Percentiles rank a stretch among this genome's conserved stretches.
Conservation (phyloP, 1,140 invertebrate genomes). For the Achroia grisella region DNA sequence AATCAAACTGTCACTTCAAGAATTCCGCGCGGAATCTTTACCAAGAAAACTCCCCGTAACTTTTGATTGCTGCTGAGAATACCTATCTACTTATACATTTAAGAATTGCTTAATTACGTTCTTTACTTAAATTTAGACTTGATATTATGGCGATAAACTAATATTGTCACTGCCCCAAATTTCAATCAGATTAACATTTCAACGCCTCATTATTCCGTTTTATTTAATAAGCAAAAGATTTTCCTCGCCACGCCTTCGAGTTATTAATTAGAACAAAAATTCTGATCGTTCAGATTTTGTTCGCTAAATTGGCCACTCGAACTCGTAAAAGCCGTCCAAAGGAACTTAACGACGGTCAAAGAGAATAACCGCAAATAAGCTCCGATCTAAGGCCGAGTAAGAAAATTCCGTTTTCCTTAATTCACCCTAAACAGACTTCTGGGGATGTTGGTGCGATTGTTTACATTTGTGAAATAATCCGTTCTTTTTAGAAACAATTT, state of each 20-base stretch:
- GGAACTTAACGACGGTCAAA: slow-evolving; percentile 72
- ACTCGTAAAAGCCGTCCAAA: slow-evolving; percentile 69
- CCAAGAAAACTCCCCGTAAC: slow-evolving; percentile 61
- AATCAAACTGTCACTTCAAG: slow-evolving; percentile 72
- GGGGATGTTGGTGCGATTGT: slow-evolving; percentile 44
- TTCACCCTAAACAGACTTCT: slow-evolving; percentile 62
- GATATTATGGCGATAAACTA: neutral
- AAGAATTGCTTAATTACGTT: slow-evolving; percentile 59
- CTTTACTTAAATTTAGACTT: slow-evolving; percentile 14
- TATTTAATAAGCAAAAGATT: slow-evolving; percentile 53
- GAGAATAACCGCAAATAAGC: slow-evolving; percentile 73
- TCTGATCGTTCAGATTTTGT: slow-evolving; percentile 68
- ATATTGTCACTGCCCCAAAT: slow-evolving; percentile 9
- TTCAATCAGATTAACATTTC: slow-evolving; percentile 33
- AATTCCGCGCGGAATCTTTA: slow-evolving; percentile 66
- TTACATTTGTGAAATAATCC: slow-evolving; percentile 56
- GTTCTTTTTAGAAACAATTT: slow-evolving; percentile 19
- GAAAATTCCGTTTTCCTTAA: slow-evolving; percentile 67
- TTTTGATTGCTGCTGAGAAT: slow-evolving; percentile 66
- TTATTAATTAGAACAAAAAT: slow-evolving; percentile 72
- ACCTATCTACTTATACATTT: slow-evolving; percentile 56
- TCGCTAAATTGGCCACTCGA: slow-evolving; percentile 70
- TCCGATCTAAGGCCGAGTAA: slow-evolving; percentile 56
- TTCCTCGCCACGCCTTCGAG: slow-evolving; percentile 34
- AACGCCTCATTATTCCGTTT: slow-evolving; percentile 41